These are phyloP conservation scores for Dasyprocta punctata DNA, from an alignment of 2,113 vertebrate genomes.

Conservation along the genomic window DNA sequence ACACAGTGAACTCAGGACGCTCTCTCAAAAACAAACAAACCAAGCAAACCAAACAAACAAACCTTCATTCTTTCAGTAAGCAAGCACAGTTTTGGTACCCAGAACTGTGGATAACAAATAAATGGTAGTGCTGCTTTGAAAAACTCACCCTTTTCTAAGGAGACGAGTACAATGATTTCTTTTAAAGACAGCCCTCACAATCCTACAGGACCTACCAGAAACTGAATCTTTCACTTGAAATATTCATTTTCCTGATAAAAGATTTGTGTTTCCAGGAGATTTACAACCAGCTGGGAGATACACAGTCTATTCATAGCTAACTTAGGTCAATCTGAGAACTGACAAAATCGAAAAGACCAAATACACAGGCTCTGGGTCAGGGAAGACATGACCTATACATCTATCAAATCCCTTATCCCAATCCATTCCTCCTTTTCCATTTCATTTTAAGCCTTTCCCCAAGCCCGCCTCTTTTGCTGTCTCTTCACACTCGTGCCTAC, in stretches of 20 bases:
- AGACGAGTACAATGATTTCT: not conserved
- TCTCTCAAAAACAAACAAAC: not conserved
- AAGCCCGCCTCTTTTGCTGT: not conserved
- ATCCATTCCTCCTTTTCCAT: not conserved
- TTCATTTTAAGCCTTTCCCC: constrained; percentile 30
- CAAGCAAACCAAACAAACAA: not conserved
- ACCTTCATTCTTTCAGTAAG: constrained; percentile 42
- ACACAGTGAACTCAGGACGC: not conserved
- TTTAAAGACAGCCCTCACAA: constrained; percentile 30
- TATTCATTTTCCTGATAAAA: not conserved
- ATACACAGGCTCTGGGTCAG: not conserved
- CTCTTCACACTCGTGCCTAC: not conserved
- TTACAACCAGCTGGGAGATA: not conserved
- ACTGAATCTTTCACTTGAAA: not conserved
- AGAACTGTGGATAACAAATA: constrained; percentile 6
- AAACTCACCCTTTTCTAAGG: not conserved
- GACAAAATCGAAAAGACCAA: constrained; percentile 42
- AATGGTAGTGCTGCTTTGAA: not conserved
- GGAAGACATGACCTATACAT: not conserved
- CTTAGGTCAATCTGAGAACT: constrained; percentile 11
- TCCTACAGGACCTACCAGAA: not conserved
- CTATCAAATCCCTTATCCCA: not conserved
- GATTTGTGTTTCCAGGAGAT: constrained; percentile 19
- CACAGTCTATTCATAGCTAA: constrained; percentile 11
- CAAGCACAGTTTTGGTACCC: not conserved